Percentiles rank a stretch among this genome's conserved stretches.
These are phyloP conservation scores for Drosophila putrida DNA, from an alignment of 2,888 invertebrate genomes.

Conservation along the genomic window DNA sequence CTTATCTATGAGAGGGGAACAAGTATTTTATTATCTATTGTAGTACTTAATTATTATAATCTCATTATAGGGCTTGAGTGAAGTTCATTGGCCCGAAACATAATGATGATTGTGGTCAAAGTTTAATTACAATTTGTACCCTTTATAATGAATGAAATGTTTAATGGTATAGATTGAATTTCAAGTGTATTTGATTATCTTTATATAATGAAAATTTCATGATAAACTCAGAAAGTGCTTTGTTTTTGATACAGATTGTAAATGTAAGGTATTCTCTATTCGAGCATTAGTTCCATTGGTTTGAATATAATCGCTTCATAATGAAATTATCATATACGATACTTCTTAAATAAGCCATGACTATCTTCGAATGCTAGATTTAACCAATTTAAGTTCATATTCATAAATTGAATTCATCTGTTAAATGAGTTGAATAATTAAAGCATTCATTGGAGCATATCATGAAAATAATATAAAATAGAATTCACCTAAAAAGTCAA, in stretches of 20 bases:
- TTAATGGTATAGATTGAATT: not conserved
- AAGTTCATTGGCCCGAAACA: not conserved
- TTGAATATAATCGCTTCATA: slow-evolving; percentile 12
- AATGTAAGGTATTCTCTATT: not conserved
- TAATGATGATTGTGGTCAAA: not conserved
- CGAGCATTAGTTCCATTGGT: not conserved
- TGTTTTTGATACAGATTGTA: not conserved
- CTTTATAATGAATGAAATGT: not conserved
- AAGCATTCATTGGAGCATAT: slow-evolving; percentile 36
- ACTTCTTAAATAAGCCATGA: slow-evolving; percentile 44
- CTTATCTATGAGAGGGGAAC: not conserved
- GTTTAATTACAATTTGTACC: not conserved
- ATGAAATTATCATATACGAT: slow-evolving; percentile 11
- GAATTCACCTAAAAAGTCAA: not conserved
- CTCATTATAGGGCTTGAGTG: not conserved
- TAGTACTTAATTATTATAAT: slow-evolving; percentile 23
- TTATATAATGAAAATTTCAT: no score
- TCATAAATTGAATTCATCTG: slow-evolving; percentile 4
- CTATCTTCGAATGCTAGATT: slow-evolving; percentile 33
- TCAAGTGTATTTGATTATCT: not conserved
- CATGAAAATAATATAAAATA: slow-evolving; percentile 40
- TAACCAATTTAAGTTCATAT: slow-evolving; percentile 22
- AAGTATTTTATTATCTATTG: not conserved
- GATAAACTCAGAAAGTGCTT: no score
- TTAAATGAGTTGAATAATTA: slow-evolving; percentile 38